These are phyloP conservation scores for Sakesphorus luctuosus DNA, from an alignment of 2,113 vertebrate species.

Conservation along the genomic window DNA sequence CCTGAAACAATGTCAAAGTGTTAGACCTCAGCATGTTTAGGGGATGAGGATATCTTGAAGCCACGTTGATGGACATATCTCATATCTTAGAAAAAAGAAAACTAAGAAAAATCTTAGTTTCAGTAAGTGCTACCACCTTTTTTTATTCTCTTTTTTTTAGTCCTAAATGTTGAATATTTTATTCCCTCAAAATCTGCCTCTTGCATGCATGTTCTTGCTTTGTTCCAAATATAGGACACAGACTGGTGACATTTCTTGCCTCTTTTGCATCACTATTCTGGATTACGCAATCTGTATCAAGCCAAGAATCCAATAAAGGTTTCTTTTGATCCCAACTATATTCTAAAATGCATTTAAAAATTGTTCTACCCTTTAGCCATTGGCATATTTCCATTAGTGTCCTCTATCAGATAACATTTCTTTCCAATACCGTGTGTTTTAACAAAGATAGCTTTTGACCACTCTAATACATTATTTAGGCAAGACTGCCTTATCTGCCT, in stretches of 20 bases:
- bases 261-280: not conserved
- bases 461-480: not conserved
- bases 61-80: not conserved
- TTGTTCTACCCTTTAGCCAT: not conserved
- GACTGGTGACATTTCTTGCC: not conserved
- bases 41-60: not conserved
- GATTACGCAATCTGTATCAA: not conserved
- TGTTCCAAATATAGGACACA: not conserved
- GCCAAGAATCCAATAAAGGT: not conserved
- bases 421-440: not conserved
- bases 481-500: not conserved
- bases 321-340: not conserved
- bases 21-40: not conserved
- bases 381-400: not conserved
- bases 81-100: no score
- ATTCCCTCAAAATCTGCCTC: not conserved
- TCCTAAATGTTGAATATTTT: not conserved
- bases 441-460: not conserved
- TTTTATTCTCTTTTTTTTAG: not conserved
- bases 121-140: not conserved
- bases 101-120: not conserved
- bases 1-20: not conserved
- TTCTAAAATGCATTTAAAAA: not conserved
- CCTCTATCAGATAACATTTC: not conserved
- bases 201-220: not conserved